A percentile compares a stretch with the other conserved stretches of the same genome.
Evolutionary conservation across 1,140 invertebrate species (phyloP).

Genomic region (Eumeta japonica): DNA sequence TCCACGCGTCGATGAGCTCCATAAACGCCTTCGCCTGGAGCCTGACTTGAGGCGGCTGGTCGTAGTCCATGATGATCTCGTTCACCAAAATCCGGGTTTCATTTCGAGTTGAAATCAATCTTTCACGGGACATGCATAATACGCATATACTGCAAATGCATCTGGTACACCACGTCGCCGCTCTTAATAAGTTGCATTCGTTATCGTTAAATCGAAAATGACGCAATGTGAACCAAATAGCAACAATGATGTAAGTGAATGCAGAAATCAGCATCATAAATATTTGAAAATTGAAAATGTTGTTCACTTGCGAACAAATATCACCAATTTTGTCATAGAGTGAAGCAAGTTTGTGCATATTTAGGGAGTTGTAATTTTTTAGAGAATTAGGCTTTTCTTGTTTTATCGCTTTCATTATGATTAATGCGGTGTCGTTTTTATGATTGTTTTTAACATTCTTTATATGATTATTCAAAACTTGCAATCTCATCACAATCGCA

Average conservation of each 20-base stretch:
- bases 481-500: slow-evolving; percentile 15
- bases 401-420: slow-evolving; percentile 6
- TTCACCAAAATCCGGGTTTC: slow-evolving; percentile 24
- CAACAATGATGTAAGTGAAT: slow-evolving; percentile 28
- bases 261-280: slow-evolving; percentile 28
- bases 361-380: slow-evolving; percentile 27
- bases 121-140: slow-evolving; percentile 28
- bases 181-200: slow-evolving; percentile 12
- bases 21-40: slow-evolving; percentile 35
- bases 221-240: slow-evolving; percentile 30
- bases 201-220: slow-evolving; percentile 12
- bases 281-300: slow-evolving; percentile 30
- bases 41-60: slow-evolving; percentile 21
- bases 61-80: slow-evolving; percentile 34
- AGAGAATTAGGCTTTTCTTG: slow-evolving; percentile 12
- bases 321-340: slow-evolving; percentile 26
- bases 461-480: slow-evolving; percentile 25
- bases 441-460: slow-evolving; percentile 15
- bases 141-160: slow-evolving; percentile 21
- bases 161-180: slow-evolving; percentile 21
- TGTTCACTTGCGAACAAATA: slow-evolving; percentile 21
- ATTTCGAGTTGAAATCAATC: slow-evolving; percentile 18
- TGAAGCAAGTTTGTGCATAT: too few relatives aligned
- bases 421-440: slow-evolving; percentile 7
- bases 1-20: slow-evolving; percentile 31